These are phyloP conservation scores for Julus scanicus DNA, from an alignment of 2,888 invertebrate species.

Conservation along the genomic window DNA sequence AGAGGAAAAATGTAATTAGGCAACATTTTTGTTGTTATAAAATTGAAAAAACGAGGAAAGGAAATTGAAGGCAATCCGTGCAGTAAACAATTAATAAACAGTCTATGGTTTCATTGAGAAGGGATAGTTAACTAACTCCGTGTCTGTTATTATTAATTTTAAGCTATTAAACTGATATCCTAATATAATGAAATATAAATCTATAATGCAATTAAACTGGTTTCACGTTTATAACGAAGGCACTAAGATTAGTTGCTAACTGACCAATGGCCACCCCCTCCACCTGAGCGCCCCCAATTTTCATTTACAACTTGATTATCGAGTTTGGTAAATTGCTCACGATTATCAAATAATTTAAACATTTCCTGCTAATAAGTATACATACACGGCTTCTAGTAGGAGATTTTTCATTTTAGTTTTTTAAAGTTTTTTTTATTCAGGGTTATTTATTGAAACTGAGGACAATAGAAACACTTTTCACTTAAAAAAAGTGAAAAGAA, in stretches of 20 bases:
- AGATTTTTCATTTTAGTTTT: neutral
- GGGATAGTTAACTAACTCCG: neutral
- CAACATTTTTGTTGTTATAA: neutral
- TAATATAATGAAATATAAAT: neutral
- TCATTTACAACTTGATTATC: neutral
- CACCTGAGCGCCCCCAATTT: neutral
- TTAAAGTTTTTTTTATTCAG: neutral
- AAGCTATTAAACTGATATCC: neutral
- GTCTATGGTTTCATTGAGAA: neutral
- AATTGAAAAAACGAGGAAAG: neutral
- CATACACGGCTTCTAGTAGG: neutral
- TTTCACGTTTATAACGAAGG: neutral
- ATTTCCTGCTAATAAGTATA: neutral
- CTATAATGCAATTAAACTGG: neutral
- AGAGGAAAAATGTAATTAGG: neutral
- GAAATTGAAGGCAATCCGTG: neutral
- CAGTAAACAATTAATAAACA: neutral
- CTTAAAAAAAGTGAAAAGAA: neutral
- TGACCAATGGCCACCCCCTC: neutral
- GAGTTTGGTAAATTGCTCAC: neutral
- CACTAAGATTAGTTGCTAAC: neutral
- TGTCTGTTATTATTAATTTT: neutral
- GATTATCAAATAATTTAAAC: conserved; percentile 1
- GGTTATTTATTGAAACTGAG: neutral
- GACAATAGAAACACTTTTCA: neutral